Conservation (phyloP, 1,140 invertebrate genomes). For the Vollenhovia emeryi region DNA sequence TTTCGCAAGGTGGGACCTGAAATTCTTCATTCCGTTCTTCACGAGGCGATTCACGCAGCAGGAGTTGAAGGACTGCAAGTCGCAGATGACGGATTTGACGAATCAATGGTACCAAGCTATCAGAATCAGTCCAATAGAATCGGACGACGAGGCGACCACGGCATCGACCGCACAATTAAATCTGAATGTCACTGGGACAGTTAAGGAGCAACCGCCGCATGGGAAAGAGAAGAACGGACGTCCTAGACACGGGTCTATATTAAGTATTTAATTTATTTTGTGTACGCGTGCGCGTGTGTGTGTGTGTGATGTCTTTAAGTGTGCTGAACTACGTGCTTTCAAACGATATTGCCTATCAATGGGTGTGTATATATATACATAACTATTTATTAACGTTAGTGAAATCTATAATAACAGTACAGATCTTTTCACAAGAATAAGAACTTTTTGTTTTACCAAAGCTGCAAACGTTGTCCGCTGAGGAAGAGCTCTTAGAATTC, state of each 20-base stretch:
- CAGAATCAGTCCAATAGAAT: conserved; percentile 91
- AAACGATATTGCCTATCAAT: conserved; percentile 43
- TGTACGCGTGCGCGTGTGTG: conserved; percentile 59
- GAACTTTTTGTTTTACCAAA: conserved; percentile 11
- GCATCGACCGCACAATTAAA: conserved; percentile 80
- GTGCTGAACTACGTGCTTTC: conserved; percentile 58
- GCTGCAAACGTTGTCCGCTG: not conserved
- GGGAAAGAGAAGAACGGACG: conserved; percentile 75
- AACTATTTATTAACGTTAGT: conserved; percentile 33
- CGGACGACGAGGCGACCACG: conserved; percentile 86
- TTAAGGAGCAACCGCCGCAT: conserved; percentile 63
- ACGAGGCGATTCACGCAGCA: conserved; percentile 97
- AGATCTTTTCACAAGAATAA: not conserved
- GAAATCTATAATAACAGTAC: not conserved
- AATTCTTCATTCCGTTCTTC: conserved; percentile 98
- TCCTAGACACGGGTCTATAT: conserved; percentile 83
- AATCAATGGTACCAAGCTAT: conserved; percentile 99
- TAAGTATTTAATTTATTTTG: conserved; percentile 79
- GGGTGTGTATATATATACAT: conserved; percentile 24
- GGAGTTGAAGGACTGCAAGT: conserved; percentile 97
- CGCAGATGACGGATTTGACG: conserved; percentile 97
- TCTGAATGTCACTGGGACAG: conserved; percentile 69
- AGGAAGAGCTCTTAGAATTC: not conserved
- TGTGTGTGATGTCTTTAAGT: conserved; percentile 49
- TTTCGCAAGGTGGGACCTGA: conserved; percentile 95